phyloP scores from a whole-genome alignment of 2,888 invertebrate species.

The Xestia xanthographa region DNA sequence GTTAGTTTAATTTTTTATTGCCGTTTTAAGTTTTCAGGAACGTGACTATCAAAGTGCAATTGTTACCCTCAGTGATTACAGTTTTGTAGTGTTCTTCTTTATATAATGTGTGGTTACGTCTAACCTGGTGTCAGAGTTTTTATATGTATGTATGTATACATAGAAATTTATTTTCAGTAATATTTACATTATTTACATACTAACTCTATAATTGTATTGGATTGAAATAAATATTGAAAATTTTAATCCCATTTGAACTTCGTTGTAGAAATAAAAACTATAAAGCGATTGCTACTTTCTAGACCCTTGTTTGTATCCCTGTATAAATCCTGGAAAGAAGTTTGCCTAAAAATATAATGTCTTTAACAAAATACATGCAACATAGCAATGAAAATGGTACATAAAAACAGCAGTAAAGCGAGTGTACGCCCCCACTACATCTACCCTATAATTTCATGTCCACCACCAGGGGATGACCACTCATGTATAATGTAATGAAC shows the following conservation, averaged over 20 bases:
- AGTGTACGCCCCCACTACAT: background rate
- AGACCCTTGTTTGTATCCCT: background rate
- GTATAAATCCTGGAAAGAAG: background rate
- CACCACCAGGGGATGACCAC: slow-evolving; percentile 17
- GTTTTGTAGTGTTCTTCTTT: background rate
- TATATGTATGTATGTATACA: too few relatives aligned
- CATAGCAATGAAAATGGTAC: background rate
- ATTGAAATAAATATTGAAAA: background rate
- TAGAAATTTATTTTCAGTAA: too few relatives aligned
- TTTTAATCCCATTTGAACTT: background rate
- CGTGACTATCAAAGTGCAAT: background rate
- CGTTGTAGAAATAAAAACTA: background rate
- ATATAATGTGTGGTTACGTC: too few relatives aligned
- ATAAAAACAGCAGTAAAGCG: background rate
- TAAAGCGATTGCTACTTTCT: background rate
- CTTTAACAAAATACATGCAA: background rate
- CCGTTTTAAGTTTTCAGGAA: background rate
- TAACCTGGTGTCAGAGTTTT: too few relatives aligned
- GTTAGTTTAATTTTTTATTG: background rate
- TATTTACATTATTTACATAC: too few relatives aligned
- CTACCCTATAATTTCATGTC: slow-evolving; percentile 19
- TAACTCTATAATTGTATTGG: too few relatives aligned
- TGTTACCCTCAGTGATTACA: background rate
- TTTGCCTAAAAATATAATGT: background rate
- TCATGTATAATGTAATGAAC: slow-evolving; percentile 49